Evolutionary conservation across 2,888 invertebrate species (phyloP).

Genomic region (Anorthoa munda): DNA sequence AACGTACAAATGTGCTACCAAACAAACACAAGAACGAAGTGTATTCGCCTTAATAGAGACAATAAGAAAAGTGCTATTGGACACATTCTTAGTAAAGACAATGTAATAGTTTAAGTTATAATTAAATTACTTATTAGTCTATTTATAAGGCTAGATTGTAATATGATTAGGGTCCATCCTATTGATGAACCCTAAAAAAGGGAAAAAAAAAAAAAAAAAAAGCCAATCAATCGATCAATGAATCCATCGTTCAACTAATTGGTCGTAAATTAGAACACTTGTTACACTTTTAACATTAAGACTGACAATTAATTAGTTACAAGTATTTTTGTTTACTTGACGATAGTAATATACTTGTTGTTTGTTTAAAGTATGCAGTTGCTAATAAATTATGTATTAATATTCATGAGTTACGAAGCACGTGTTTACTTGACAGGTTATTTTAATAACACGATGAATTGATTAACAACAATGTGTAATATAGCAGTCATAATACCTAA

Average conservation of each 20-base stretch:
- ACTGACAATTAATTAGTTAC: constrained; percentile 19
- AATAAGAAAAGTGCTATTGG: too few relatives aligned
- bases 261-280: constrained; percentile 10
- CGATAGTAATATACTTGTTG: too few relatives aligned
- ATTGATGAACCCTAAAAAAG: too few relatives aligned
- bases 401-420: constrained; percentile 20
- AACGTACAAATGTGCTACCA: too few relatives aligned
- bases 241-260: constrained; percentile 20
- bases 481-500: not conserved
- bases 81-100: too few relatives aligned
- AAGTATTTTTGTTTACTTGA: not conserved
- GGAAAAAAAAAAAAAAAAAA: too few relatives aligned
- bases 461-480: not conserved
- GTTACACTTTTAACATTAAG: constrained; percentile 20
- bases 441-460: not conserved
- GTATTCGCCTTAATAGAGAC: too few relatives aligned
- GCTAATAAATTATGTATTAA: constrained; percentile 14
- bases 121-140: too few relatives aligned
- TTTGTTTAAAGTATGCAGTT: not conserved
- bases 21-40: too few relatives aligned
- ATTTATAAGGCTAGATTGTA: too few relatives aligned
- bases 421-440: constrained; percentile 18
- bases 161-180: too few relatives aligned
- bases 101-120: too few relatives aligned
- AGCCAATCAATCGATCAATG: not conserved